Evolutionary conservation across 2,888 invertebrate genomes (phyloP).

Genomic region (Lepas anatifera): DNA sequence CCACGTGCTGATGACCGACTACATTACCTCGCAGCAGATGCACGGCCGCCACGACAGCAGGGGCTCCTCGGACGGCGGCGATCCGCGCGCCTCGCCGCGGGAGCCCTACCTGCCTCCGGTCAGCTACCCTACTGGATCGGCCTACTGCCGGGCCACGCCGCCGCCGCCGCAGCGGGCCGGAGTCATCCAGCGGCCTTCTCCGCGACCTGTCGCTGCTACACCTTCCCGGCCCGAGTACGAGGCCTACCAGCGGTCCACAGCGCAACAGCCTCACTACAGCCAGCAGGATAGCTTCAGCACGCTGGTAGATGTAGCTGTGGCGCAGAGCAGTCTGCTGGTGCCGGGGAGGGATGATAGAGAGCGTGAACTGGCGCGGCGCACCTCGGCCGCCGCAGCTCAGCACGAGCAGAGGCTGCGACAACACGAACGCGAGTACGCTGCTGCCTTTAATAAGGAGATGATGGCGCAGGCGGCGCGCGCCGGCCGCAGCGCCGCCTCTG

Average conservation of each 20-base stretch:
- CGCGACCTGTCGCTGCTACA: slow-evolving; percentile 19
- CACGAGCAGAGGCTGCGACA: slow-evolving; percentile 17
- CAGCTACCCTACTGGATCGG: too few species aligned
- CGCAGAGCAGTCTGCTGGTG: slow-evolving; percentile 16
- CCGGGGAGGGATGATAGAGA: slow-evolving; percentile 9
- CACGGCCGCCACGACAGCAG: slow-evolving; percentile 37
- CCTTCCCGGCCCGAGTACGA: slow-evolving; percentile 22
- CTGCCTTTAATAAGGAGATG: slow-evolving; percentile 15
- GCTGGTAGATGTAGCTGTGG: slow-evolving; percentile 22
- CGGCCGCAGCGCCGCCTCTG: slow-evolving; percentile 8
- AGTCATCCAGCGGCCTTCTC: slow-evolving; percentile 7
- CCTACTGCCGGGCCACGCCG: background rate
- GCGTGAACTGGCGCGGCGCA: slow-evolving; percentile 9
- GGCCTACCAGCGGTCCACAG: slow-evolving; percentile 18
- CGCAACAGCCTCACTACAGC: slow-evolving; percentile 13
- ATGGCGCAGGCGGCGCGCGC: slow-evolving; percentile 12
- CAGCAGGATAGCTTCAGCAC: slow-evolving; percentile 19
- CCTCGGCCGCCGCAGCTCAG: slow-evolving; percentile 19
- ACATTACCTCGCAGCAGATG: slow-evolving; percentile 95
- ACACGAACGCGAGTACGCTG: slow-evolving; percentile 17
- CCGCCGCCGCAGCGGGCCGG: background rate
- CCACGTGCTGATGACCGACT: slow-evolving; percentile 88
- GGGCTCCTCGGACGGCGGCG: slow-evolving; percentile 22
- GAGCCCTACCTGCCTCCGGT: background rate
- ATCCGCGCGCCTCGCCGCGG: slow-evolving; percentile 19